Base-by-base conservation (phyloP, 30 jellyfish, hydroid and myxozoan species). In the Aurelia coerulea region DNA sequence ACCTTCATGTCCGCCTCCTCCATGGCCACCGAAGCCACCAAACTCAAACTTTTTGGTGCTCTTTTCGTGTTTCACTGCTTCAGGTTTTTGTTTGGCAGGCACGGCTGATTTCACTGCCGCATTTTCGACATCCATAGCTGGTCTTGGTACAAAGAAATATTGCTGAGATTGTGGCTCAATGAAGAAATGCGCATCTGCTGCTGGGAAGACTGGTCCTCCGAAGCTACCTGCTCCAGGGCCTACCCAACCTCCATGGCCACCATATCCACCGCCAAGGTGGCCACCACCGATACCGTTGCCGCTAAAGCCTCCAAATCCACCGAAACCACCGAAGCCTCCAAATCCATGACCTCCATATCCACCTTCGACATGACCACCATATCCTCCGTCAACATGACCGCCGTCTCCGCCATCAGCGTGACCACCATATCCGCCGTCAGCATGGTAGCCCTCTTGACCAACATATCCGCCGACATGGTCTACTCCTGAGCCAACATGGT, bases 11-110 rank as follows among this genome's bases (percentile, higher is more conserved):
- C 90, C 91, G 50, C 54, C 72, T 7, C 90, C 85, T 1, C 68
- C 90, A 81, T 80, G 90, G 18, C 89, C 97, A 17, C 94, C 96
- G 46, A 85, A 73, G 41, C 52, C 94, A 5, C 92, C 90, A 62
- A 87, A 87, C 15, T 74, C 90, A 68, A 79, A 94, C 67, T 93
- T 93, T 76, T 87, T 92, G 19, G 96, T 65, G 85, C 96, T 80
- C 88, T 92, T 92, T 66, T 80, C 91, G 67, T 80, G 74, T 78
- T 86, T 92, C 65, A 60, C 80, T 14, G 68, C 41, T 79, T 74
- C 85, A 1, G 80, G 95, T 8, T 49, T 87, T n/a, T 32, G 37
- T 29, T 76, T 68, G 0, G 42, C 51, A 4, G 96, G 96, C 4
- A 87, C 96, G 17, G 34, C 68, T 2, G 96, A 87, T 56, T 76